phyloP scores from a whole-genome alignment of 2,888 invertebrate species.

The Tholera decimalis region DNA sequence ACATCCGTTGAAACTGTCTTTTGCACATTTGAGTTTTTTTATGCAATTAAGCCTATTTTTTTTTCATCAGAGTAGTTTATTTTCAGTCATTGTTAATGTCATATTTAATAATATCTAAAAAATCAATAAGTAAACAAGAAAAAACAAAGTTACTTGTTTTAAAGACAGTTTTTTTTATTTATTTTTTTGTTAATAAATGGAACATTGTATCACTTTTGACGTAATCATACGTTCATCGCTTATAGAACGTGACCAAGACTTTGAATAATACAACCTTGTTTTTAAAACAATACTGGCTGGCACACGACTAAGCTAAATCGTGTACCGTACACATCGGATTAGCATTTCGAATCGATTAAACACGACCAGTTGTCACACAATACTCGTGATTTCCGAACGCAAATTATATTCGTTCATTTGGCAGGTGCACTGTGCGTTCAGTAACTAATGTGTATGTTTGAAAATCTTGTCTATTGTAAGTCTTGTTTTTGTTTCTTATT shows the following conservation, averaged over 20 bases:
- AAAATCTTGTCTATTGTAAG: conserved; percentile 29
- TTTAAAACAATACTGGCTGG: conserved; percentile 43
- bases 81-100: too few relatives aligned
- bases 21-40: too few relatives aligned
- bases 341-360: conserved; percentile 60
- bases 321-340: conserved; percentile 55
- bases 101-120: too few relatives aligned
- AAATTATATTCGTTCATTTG: conserved; percentile 48
- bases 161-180: too few relatives aligned
- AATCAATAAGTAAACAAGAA: too few relatives aligned
- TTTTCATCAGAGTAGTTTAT: too few relatives aligned
- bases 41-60: too few relatives aligned
- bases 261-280: conserved; percentile 49
- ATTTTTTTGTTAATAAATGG: too few relatives aligned
- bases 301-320: conserved; percentile 53
- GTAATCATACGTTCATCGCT: conserved; percentile 52
- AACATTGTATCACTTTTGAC: too few relatives aligned
- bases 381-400: conserved; percentile 48
- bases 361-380: conserved; percentile 53
- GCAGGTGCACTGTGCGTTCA: conserved; percentile 56
- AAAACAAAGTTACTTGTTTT: too few relatives aligned
- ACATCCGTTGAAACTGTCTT: too few relatives aligned
- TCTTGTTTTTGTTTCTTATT: conserved; percentile 36
- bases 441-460: conserved; percentile 24
- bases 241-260: conserved; percentile 66